Conservation (phyloP, 2,113 vertebrate species). For the Macrotus californicus region DNA sequence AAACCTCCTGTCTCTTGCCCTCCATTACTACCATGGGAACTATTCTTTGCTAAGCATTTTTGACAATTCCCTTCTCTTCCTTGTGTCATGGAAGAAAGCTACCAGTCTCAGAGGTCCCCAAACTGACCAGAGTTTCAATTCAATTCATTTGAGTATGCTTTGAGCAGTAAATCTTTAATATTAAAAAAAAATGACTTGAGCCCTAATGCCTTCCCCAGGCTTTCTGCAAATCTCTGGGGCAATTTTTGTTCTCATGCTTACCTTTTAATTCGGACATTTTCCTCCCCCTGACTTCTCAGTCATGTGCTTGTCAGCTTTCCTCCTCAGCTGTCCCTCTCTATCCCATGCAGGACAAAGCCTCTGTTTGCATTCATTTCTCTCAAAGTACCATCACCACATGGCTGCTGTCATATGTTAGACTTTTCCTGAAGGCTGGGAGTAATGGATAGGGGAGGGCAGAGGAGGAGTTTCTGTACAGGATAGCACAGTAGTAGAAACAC, state of each 20-base stretch:
- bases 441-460: neutral
- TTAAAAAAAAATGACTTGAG: neutral
- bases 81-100: neutral
- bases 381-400: neutral
- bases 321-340: neutral
- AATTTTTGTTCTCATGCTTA: neutral
- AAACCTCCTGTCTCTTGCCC: neutral
- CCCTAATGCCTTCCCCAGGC: neutral
- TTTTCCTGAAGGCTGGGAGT: neutral
- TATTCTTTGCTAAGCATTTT: neutral
- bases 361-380: neutral
- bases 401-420: neutral
- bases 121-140: neutral
- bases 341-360: neutral
- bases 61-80: neutral
- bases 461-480: too few relatives aligned
- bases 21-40: neutral
- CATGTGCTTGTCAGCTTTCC: rapidly evolving
- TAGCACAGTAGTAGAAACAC: neutral
- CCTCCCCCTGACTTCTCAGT: neutral
- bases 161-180: neutral
- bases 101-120: neutral
- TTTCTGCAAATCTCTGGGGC: neutral
- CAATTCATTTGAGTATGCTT: neutral
- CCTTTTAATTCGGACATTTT: neutral